A percentile compares a stretch with the other conserved stretches of the same genome.
Conservation (phyloP, 1,140 invertebrate species). For the Papilio machaon region DNA sequence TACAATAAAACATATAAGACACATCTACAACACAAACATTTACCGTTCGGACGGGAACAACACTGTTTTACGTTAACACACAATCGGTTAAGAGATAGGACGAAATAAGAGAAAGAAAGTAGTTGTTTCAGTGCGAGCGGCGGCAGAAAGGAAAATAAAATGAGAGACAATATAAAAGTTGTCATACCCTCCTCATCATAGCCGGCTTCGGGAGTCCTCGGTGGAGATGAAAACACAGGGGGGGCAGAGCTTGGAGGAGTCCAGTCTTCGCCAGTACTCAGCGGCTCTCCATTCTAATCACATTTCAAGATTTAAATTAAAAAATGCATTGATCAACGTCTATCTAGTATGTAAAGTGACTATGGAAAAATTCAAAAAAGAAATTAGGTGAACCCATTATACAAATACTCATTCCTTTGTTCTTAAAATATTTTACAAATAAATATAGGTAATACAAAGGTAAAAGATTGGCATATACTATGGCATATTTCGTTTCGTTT, state of each 20-base stretch:
- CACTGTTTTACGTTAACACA: constrained; percentile 39
- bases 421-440: not conserved
- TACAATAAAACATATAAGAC: constrained; percentile 59
- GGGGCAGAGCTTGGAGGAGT: constrained; percentile 89
- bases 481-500: not conserved
- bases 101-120: constrained; percentile 40
- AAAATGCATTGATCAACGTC: no score
- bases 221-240: constrained; percentile 89
- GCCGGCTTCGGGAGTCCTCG: constrained; percentile 86
- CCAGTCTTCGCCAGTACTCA: constrained; percentile 85
- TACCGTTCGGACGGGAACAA: constrained; percentile 57
- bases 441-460: not conserved
- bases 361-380: no score
- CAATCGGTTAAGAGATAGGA: constrained; percentile 7
- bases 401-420: no score
- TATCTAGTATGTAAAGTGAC: no score
- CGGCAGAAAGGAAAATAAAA: constrained; percentile 44
- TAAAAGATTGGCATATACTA: not conserved
- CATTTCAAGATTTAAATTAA: not conserved
- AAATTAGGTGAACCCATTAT: no score
- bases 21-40: constrained; percentile 54
- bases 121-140: constrained; percentile 56
- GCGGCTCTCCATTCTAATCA: constrained; percentile 85
- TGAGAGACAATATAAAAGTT: constrained; percentile 38
- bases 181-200: constrained; percentile 73